phyloP scores from a whole-genome alignment of 2,113 vertebrate species.

The Urocolius indicus region DNA sequence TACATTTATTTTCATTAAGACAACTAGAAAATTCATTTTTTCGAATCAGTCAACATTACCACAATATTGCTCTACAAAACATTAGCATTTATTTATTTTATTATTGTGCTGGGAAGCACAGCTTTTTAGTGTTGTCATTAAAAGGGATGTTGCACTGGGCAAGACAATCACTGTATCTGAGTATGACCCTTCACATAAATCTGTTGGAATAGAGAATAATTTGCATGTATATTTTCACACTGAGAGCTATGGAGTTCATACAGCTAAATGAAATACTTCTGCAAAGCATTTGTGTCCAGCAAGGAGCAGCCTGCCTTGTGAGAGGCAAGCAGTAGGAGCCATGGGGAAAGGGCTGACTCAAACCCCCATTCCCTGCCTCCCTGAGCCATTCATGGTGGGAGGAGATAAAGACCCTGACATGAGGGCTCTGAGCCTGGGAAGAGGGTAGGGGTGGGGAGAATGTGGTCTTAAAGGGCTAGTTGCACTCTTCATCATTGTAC shows the following conservation, averaged over 20 bases:
- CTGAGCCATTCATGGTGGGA: too few species aligned
- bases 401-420: too few species aligned
- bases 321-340: too few species aligned
- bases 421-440: too few species aligned
- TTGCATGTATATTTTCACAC: not conserved
- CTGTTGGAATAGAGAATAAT: not conserved
- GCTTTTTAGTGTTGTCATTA: not conserved
- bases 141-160: not conserved
- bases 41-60: not conserved
- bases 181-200: not conserved
- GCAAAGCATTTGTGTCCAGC: not conserved
- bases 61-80: not conserved
- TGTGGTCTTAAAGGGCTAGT: too few species aligned
- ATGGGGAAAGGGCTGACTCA: too few species aligned
- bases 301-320: too few species aligned
- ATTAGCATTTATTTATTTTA: not conserved
- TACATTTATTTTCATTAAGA: not conserved
- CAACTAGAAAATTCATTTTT: not conserved
- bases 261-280: not conserved
- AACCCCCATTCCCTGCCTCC: too few species aligned
- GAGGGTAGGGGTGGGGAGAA: too few species aligned
- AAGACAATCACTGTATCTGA: not conserved
- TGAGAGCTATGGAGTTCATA: not conserved
- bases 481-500: too few species aligned
- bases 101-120: not conserved